These are phyloP conservation scores for Mesoligia furuncula DNA, from an alignment of 2,888 invertebrate species.

Conservation along the genomic window DNA sequence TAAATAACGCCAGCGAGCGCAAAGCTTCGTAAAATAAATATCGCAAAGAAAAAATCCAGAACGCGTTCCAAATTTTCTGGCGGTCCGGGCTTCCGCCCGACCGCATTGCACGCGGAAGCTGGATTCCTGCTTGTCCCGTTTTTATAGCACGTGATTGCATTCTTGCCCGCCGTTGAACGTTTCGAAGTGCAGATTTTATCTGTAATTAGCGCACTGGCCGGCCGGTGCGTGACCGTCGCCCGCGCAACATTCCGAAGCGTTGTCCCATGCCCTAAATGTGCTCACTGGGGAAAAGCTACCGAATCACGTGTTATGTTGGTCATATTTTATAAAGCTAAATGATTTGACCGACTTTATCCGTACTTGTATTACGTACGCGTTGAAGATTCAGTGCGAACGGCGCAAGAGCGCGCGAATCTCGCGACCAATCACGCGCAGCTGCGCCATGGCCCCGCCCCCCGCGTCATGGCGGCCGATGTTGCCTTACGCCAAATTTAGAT, in stretches of 20 bases:
- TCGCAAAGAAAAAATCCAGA: conserved; percentile 48
- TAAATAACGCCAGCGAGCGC: conserved; percentile 72
- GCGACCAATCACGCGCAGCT: conserved; percentile 84
- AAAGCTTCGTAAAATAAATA: conserved; percentile 71
- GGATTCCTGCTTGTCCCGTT: conserved; percentile 56
- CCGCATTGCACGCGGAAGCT: conserved; percentile 75
- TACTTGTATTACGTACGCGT: conserved; percentile 64
- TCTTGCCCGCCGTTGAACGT: conserved; percentile 78
- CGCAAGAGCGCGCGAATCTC: conserved; percentile 78
- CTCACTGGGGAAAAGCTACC: conserved; percentile 38
- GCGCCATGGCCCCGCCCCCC: conserved; percentile 81
- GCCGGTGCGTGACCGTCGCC: conserved; percentile 74
- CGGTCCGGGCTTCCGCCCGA: conserved; percentile 69
- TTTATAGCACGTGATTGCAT: conserved; percentile 68
- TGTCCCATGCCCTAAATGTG: conserved; percentile 46
- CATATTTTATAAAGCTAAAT: conserved; percentile 47
- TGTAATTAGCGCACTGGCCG: conserved; percentile 81
- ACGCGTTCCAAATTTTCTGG: conserved; percentile 67
- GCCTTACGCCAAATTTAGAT: conserved; percentile 87
- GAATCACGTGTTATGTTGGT: conserved; percentile 23
- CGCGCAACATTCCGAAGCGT: conserved; percentile 68
- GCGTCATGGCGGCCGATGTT: conserved; percentile 86
- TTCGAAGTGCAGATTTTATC: conserved; percentile 80
- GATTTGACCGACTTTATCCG: conserved; percentile 55
- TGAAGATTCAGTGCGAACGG: conserved; percentile 75